A percentile compares a stretch with the other conserved stretches of the same genome.
Evolutionary conservation across 2,113 vertebrate genomes (phyloP).

Genomic region (Chaetura pelagica): DNA sequence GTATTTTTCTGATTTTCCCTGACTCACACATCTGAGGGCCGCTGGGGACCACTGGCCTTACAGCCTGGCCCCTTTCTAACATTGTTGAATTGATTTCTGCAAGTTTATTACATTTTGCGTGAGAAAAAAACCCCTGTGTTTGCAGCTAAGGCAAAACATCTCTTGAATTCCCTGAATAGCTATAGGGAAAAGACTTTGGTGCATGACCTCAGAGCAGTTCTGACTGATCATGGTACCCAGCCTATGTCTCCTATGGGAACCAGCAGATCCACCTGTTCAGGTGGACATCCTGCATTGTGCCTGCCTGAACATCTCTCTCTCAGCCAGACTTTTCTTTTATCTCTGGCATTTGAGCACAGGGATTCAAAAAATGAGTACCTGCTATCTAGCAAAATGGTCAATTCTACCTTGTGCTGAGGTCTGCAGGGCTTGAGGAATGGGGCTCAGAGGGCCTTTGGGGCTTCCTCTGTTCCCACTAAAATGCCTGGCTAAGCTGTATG

Average conservation of each 20-base stretch:
- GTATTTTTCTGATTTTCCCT: not conserved
- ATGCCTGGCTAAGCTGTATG: not conserved
- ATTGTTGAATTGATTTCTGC: not conserved
- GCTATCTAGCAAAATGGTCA: not conserved
- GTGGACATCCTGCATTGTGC: fast-evolving
- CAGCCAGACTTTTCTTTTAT: not conserved
- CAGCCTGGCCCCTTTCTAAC: not conserved
- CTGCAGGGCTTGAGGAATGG: not conserved
- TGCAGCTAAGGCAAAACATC: not conserved
- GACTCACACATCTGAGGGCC: not conserved
- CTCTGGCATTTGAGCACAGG: not conserved
- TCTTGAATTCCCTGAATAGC: not conserved
- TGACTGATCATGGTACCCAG: not conserved
- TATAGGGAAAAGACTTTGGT: not conserved
- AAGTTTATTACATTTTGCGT: not conserved
- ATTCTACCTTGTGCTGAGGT: not conserved
- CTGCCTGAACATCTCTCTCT: not conserved
- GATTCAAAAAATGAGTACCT: not conserved
- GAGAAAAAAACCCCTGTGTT: not conserved
- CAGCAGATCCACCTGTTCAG: not conserved
- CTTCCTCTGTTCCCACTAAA: not conserved
- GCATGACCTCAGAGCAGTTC: not conserved
- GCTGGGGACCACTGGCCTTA: not conserved
- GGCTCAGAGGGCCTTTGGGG: not conserved
- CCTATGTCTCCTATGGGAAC: not conserved